Evolutionary conservation across 2,888 invertebrate species (phyloP).

Genomic region (Choristoneura rosaceana): DNA sequence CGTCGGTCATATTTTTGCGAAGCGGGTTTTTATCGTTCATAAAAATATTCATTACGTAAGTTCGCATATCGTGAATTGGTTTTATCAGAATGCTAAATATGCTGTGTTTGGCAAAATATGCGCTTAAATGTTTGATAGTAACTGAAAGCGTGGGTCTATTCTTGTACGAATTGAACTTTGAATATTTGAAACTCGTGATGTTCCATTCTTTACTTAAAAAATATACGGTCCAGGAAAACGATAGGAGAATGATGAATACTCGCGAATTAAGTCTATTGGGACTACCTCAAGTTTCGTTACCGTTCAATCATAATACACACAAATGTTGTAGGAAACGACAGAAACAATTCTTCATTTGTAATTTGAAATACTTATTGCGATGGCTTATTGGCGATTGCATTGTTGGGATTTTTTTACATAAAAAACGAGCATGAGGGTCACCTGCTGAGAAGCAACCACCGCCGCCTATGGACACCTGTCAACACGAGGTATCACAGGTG

Average conservation of each 20-base stretch:
- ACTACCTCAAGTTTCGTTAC: constrained; percentile 41
- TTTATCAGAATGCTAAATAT: no score
- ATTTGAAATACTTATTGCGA: constrained; percentile 30
- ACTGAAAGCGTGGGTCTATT: not conserved
- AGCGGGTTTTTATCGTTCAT: no score
- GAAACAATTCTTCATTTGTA: constrained; percentile 47
- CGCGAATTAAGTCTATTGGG: constrained; percentile 42
- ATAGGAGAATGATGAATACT: constrained; percentile 48
- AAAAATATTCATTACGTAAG: no score
- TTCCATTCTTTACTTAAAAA: constrained; percentile 6
- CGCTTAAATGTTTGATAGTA: no score
- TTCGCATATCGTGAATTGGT: no score
- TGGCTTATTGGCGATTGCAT: constrained; percentile 18
- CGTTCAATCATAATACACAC: constrained; percentile 49
- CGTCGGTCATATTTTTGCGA: no score
- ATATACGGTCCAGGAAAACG: constrained; percentile 35
- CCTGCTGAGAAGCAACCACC: no score
- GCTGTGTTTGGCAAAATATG: no score
- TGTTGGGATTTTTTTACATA: no score
- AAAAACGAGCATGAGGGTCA: no score
- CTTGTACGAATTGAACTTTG: not conserved
- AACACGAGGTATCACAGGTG: no score
- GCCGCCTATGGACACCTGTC: no score
- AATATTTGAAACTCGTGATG: not conserved
- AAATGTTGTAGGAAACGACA: constrained; percentile 40